Evolutionary conservation across 2,113 vertebrate species (phyloP).

Genomic region (Oryctolagus cuniculus): DNA sequence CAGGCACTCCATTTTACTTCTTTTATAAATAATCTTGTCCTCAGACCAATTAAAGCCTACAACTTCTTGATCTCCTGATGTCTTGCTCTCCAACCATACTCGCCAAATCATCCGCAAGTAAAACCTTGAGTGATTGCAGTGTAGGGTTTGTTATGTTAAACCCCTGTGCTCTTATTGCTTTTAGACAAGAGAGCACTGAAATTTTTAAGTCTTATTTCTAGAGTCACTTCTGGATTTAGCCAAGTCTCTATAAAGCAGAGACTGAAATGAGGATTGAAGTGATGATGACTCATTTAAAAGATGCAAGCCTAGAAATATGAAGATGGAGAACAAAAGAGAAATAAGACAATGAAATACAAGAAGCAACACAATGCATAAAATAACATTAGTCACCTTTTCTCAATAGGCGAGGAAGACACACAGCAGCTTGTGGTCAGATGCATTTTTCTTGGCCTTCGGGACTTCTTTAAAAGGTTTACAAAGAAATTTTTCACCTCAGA

Average conservation of each 20-base stretch:
- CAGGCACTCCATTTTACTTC: not conserved
- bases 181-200: not conserved
- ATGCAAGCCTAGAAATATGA: not conserved
- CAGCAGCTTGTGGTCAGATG: not conserved
- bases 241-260: not conserved
- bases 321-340: not conserved
- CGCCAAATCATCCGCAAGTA: not conserved
- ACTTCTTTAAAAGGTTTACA: not conserved
- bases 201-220: not conserved
- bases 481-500: constrained; percentile 34
- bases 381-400: not conserved
- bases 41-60: not conserved
- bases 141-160: not conserved
- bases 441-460: not conserved
- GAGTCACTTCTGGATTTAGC: constrained; percentile 13
- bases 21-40: not conserved
- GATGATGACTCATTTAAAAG: constrained; percentile 3
- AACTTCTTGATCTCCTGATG: not conserved
- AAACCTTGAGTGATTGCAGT: not conserved
- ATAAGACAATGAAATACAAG: not conserved
- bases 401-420: not conserved
- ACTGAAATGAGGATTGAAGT: not conserved
- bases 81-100: not conserved
- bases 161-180: not conserved
- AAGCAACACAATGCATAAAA: not conserved